Evolutionary conservation across 30 jellyfish, hydroid and myxozoan genomes (phyloP).

Genomic region (Nemopilema nomurai): DNA sequence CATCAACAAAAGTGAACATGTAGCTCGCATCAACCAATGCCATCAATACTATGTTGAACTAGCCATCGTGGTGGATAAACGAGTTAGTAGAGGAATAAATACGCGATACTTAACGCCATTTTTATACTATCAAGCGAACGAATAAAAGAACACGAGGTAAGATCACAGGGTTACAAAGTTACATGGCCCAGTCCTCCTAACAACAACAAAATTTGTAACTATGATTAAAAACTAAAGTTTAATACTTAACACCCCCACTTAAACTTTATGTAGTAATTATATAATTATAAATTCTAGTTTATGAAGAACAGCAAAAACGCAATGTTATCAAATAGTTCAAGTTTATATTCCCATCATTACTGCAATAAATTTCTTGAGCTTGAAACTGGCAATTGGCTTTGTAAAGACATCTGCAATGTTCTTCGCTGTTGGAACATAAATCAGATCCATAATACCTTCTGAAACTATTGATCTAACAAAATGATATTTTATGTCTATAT

Average conservation of each 20-base stretch:
- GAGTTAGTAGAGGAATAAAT: background rate
- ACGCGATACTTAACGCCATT: background rate
- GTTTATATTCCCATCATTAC: conserved; percentile 18
- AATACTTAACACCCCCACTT: background rate
- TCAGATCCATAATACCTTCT: conserved; percentile 36
- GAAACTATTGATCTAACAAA: conserved; percentile 27
- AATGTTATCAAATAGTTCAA: background rate
- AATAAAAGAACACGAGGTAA: background rate
- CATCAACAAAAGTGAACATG: too few species aligned
- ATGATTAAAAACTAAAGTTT: background rate
- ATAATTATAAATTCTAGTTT: background rate
- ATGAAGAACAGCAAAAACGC: background rate
- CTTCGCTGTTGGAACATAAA: conserved; percentile 33
- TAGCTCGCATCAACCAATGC: too few species aligned
- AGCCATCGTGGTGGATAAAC: background rate
- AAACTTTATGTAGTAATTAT: background rate
- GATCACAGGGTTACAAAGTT: background rate
- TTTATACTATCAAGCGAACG: background rate
- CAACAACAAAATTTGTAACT: background rate
- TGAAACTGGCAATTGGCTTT: conserved; percentile 38
- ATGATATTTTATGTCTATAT: conserved; percentile 37
- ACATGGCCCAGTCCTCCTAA: background rate
- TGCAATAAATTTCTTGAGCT: conserved; percentile 11
- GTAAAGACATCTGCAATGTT: conserved; percentile 71
- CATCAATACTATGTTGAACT: too few species aligned